A percentile compares a stretch with the other conserved stretches of the same genome.
phyloP scores from a whole-genome alignment of 2,888 invertebrate genomes.

The Bombylius major region DNA sequence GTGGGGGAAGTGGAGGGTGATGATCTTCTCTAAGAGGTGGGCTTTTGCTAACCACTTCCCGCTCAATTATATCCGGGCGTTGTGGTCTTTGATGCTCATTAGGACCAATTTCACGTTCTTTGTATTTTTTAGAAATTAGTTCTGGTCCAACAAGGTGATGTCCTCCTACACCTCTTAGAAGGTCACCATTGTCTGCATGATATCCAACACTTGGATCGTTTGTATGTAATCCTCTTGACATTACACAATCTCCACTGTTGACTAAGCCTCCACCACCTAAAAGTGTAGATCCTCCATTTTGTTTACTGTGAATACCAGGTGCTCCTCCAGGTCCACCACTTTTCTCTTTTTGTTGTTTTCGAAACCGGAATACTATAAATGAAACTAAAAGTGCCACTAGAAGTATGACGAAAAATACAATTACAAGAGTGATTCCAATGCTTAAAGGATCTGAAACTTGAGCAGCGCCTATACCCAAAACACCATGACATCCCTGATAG shows the following conservation, averaged over 20 bases:
- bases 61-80: slow-evolving; percentile 85
- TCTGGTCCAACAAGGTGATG: slow-evolving; percentile 76
- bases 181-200: slow-evolving; percentile 59
- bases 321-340: slow-evolving; percentile 52
- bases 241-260: slow-evolving; percentile 53
- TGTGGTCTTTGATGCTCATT: slow-evolving; percentile 65
- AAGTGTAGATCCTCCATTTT: slow-evolving; percentile 57
- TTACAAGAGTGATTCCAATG: slow-evolving; percentile 85
- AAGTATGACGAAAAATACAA: slow-evolving; percentile 84
- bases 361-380: slow-evolving; percentile 80
- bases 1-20: slow-evolving; percentile 64
- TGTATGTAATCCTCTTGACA: slow-evolving; percentile 54
- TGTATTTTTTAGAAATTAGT: slow-evolving; percentile 75
- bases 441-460: slow-evolving; percentile 77
- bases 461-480: slow-evolving; percentile 61
- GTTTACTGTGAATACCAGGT: slow-evolving; percentile 64
- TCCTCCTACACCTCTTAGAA: slow-evolving; percentile 60
- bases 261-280: slow-evolving; percentile 56
- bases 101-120: slow-evolving; percentile 68
- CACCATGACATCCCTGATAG: slow-evolving; percentile 58
- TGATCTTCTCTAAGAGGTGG: slow-evolving; percentile 68
- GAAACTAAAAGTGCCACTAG: slow-evolving; percentile 80
- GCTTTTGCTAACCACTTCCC: slow-evolving; percentile 75
- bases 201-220: slow-evolving; percentile 57
- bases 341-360: slow-evolving; percentile 80